A percentile compares a stretch with the other conserved stretches of the same genome.
phyloP scores from a whole-genome alignment of 2,888 invertebrate genomes.

The Platypus cylindrus region DNA sequence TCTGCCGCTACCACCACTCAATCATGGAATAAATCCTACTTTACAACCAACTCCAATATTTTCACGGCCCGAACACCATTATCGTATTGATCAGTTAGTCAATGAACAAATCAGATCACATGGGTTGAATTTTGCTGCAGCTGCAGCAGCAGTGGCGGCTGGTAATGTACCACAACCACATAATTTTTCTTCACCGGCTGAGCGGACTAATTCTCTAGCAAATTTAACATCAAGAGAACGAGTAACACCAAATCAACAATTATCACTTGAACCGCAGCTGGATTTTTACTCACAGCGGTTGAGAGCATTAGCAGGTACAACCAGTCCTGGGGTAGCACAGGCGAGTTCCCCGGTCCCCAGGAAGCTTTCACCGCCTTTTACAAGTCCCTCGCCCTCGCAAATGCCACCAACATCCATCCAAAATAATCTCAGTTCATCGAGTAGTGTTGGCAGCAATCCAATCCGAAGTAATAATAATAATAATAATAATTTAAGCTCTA shows the following conservation, averaged over 20 bases:
- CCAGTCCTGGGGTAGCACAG: conserved; percentile 85
- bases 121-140: conserved; percentile 63
- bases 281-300: conserved; percentile 99
- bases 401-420: conserved; percentile 45
- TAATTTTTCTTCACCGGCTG: conserved; percentile 48
- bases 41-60: conserved; percentile 57
- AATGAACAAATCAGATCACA: conserved; percentile 73
- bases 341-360: conserved; percentile 72
- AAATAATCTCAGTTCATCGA: conserved; percentile 31
- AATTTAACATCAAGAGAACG: conserved; percentile 38
- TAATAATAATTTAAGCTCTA: conserved; percentile 37
- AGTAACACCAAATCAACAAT: conserved; percentile 46
- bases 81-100: conserved; percentile 72
- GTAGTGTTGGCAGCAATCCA: conserved; percentile 31
- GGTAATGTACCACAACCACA: conserved; percentile 50
- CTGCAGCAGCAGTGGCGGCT: conserved; percentile 55
- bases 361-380: conserved; percentile 68
- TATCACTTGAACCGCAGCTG: conserved; percentile 76
- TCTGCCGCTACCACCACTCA: conserved; percentile 60
- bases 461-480: conserved; percentile 40
- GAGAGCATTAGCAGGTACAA: conserved; percentile 93
- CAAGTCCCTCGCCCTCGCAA: conserved; percentile 67
- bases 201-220: conserved; percentile 42
- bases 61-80: conserved; percentile 66
- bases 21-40: conserved; percentile 48